Evolutionary conservation across 2,113 vertebrate species (phyloP), one percentile per base, ranked within the genome.

Genomic region (Silurus glanis): DNA sequence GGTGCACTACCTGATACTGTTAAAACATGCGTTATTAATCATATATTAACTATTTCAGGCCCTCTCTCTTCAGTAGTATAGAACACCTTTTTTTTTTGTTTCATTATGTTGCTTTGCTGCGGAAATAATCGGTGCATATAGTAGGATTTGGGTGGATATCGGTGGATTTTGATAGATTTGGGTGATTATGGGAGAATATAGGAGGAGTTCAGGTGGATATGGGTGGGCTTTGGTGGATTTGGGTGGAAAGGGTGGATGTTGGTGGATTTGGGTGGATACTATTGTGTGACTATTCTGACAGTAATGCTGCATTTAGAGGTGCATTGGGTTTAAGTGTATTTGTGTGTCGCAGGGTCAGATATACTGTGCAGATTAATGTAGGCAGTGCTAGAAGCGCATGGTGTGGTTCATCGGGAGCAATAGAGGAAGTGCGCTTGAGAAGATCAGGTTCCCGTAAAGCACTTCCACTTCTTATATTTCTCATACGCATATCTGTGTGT

Each of bases 371-470:
- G 64, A 12, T 28, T 3, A 74, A 13, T 62, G 56, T 53, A n/a
- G 56, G 13, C 7, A 58, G 9, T 23, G 49, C 28, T 45, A 16
- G 58, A 80, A 61, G 74, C 17, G 61, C 37, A 28, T 76, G 76
- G 49, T 62, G 82, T 19, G 59, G 62, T 45, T 67, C 83, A 47
- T 51, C 9, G 12, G 56, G 21, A 83, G 56, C 61, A 72, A 19
- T 64, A 76, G 56, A 82, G 87, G 84, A 88, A 88, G 82, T 83
- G 28, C 62, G 75, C 6, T 58, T 83, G 81, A 82, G 37, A 82
- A 82, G 37, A 25, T 66, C 67, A 56, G 62, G 59, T 87, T 87
- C 67, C 67, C 25, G 59, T 80, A 86, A 86, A 86, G 58, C 45
- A 84, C 80, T 87, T 87, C 75, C 66, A 85, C 67, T 85, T 86